Evolutionary conservation across 2,113 vertebrate genomes (phyloP).

Genomic region (Alligator mississippiensis): DNA sequence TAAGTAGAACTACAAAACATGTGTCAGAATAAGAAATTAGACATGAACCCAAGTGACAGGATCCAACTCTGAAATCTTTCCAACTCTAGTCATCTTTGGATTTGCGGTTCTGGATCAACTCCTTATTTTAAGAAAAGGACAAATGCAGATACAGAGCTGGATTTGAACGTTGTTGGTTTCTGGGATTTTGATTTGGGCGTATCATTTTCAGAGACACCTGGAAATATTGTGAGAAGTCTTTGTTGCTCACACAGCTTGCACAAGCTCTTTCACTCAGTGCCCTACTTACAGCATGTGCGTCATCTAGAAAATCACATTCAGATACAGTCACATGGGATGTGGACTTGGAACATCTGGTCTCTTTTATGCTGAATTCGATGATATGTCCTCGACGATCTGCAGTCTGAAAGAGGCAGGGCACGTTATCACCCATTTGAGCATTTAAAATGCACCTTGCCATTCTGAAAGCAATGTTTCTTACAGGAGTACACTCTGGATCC

Average conservation of each 20-base stretch:
- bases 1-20: too few relatives aligned
- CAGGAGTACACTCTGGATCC: neutral
- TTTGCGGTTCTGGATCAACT: neutral
- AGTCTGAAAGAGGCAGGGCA: conserved; percentile 48
- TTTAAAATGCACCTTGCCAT: neutral
- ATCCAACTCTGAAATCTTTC: neutral
- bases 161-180: neutral
- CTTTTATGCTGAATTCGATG: conserved; percentile 65
- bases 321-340: neutral
- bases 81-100: neutral
- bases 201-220: neutral
- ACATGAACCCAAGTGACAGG: neutral
- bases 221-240: neutral
- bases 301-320: conserved; percentile 57
- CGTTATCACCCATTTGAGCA: neutral
- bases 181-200: neutral
- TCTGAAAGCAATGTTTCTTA: neutral
- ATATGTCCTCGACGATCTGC: neutral
- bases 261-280: neutral
- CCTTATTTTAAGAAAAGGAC: neutral
- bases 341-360: conserved; percentile 45
- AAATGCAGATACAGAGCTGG: neutral
- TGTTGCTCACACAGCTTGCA: neutral
- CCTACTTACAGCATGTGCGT: conserved; percentile 46
- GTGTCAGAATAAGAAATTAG: neutral